Evolutionary conservation across 2,113 vertebrate species (phyloP).

Genomic region (Eidolon helvum): DNA sequence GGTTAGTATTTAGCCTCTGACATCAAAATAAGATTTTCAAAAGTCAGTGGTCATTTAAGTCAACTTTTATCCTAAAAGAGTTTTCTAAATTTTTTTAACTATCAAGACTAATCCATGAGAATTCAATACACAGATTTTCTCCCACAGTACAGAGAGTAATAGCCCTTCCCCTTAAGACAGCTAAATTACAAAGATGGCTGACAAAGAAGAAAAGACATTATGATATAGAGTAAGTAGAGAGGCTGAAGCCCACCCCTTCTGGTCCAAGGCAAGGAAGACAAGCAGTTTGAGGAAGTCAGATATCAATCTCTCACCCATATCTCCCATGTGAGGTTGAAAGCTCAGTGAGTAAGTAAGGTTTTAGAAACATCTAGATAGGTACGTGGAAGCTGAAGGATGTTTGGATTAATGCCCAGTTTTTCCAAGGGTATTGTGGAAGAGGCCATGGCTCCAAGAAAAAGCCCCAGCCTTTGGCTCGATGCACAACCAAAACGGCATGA

Average conservation of each 20-base stretch:
- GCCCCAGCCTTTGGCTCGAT: background rate
- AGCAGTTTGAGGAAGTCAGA: background rate
- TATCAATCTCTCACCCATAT: background rate
- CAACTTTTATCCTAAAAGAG: slow-evolving; percentile 20
- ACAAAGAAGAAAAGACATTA: background rate
- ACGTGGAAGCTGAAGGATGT: background rate
- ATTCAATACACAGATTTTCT: background rate
- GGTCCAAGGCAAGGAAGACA: background rate
- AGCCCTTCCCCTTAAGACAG: background rate
- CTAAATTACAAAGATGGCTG: background rate
- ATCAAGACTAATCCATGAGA: background rate
- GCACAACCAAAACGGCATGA: background rate
- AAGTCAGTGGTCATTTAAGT: background rate
- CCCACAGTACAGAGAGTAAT: background rate
- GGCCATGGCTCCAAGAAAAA: background rate
- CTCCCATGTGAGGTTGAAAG: background rate
- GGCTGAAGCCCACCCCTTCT: background rate
- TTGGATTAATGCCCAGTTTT: background rate
- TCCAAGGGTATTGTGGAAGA: background rate
- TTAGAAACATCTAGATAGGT: background rate
- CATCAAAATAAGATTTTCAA: background rate
- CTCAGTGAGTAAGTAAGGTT: background rate
- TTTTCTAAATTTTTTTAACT: background rate
- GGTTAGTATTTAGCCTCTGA: background rate
- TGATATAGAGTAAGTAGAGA: background rate